Evolutionary conservation across 2,888 invertebrate genomes (phyloP), one percentile per base, ranked within the genome.

Genomic region (Malthinus seriepunctatus): DNA sequence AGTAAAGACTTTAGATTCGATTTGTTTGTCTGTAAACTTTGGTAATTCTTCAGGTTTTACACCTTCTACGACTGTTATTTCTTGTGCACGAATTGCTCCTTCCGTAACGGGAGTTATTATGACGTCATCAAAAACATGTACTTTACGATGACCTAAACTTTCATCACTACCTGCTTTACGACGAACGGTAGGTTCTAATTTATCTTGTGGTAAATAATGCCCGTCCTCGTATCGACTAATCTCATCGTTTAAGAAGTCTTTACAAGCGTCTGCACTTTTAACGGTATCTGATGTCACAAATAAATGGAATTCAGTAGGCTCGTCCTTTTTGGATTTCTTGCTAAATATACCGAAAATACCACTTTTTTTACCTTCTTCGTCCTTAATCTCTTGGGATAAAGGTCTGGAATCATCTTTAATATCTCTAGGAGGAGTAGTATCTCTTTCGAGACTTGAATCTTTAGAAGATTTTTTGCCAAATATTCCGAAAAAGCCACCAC

Each of bases 401-500:
- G 14, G 15, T 32, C 23, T 31, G 1, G 32, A 8, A 7, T 15
- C 39, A 8, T 23, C 15, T 2, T 15, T 23, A 15, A 15, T 23
- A 6, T 42, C 39, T 23, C n/a, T n/a, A n/a, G 23, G 9, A 5
- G n/a, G 1, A 15, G 39, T 14, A 15, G n/a, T 5, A 1, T 46
- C 33, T 5, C 33, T 10, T 11, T 50, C 56, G 10, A 35, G 10
- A 35, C 44, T n/a, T 14, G 23, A 32, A 46, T 42, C 69, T 68
- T 69, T 69, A n/a, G 59, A 50, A 56, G 65, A 67, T 66, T 70
- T 71, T 67, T 71, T 72, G 57, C 67, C 63, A 64, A 69, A 68
- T 57, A 68, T 62, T 51, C 69, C 67, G 59, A 73, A 70, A 64
- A 70, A 67, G 56, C 69, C 71, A 63, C 68, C 71, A 63, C 68